These are phyloP conservation scores for Muschampia plurimacula DNA, from an alignment of 2,888 invertebrate species.

Conservation along the genomic window DNA sequence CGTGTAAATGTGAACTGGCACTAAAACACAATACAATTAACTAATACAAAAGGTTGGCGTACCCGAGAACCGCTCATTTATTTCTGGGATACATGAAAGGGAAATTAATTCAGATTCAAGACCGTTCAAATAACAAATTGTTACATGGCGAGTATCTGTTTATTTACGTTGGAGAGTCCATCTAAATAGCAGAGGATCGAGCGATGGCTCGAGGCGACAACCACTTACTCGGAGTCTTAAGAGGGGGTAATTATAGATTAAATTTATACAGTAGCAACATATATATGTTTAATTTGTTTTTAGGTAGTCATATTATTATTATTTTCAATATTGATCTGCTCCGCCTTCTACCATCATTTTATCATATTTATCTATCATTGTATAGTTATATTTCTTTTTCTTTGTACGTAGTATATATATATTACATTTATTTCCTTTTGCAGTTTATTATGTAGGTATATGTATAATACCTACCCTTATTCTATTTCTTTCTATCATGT, in stretches of 20 bases:
- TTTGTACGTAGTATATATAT: too few species aligned
- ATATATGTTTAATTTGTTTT: too few species aligned
- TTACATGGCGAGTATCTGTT: slow-evolving; percentile 29
- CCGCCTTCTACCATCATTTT: too few species aligned
- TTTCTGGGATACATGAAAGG: slow-evolving; percentile 21
- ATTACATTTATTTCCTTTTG: too few species aligned
- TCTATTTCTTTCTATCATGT: too few species aligned
- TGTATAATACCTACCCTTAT: too few species aligned
- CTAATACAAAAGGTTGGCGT: slow-evolving; percentile 22
- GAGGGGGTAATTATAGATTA: background rate
- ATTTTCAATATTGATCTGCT: too few species aligned
- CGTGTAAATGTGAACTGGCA: too few species aligned
- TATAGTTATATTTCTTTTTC: too few species aligned
- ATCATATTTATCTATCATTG: too few species aligned
- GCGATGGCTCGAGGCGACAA: slow-evolving; percentile 22
- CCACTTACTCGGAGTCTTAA: slow-evolving; percentile 42
- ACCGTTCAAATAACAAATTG: slow-evolving; percentile 38
- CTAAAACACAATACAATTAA: background rate
- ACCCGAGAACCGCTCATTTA: slow-evolving; percentile 22
- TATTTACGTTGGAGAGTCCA: slow-evolving; percentile 32
- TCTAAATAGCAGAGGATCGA: slow-evolving; percentile 38
- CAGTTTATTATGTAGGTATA: too few species aligned
- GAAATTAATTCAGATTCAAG: slow-evolving; percentile 38
- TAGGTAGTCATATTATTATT: too few species aligned
- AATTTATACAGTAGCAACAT: background rate